A percentile compares a stretch with the other conserved stretches of the same genome.
Conservation (phyloP, 2,888 invertebrate genomes). For the Laothoe populi region DNA sequence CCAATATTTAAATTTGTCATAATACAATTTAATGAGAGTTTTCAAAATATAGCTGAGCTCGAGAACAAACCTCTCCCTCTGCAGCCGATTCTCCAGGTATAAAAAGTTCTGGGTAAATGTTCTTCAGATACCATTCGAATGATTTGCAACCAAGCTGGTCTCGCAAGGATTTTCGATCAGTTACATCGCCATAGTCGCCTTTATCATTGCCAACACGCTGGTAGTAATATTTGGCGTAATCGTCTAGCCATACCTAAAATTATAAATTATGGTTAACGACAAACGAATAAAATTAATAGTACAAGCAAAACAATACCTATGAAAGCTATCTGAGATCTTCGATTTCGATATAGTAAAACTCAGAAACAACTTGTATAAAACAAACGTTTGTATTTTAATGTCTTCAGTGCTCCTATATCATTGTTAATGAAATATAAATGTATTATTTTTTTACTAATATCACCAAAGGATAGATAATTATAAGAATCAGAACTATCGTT, state of each 20-base stretch:
- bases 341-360: too few relatives aligned
- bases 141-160: conserved; percentile 95
- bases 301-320: background rate
- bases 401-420: too few relatives aligned
- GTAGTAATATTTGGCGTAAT: conserved; percentile 99
- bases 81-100: conserved; percentile 99
- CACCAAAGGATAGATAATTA: too few relatives aligned
- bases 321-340: too few relatives aligned
- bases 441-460: too few relatives aligned
- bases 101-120: conserved; percentile 98
- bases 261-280: background rate
- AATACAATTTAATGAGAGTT: background rate
- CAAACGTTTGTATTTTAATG: too few relatives aligned
- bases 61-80: conserved; percentile 94
- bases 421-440: too few relatives aligned
- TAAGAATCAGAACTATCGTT: too few relatives aligned
- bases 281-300: background rate
- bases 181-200: conserved; percentile 98
- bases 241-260: conserved; percentile 95
- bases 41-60: conserved; percentile 8
- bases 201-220: conserved; percentile 98
- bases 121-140: conserved; percentile 99
- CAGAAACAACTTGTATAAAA: background rate
- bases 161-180: conserved; percentile 91
- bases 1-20: background rate